Conservation (phyloP, 2,888 invertebrate species). For the Heptascelio sp. region DNA sequence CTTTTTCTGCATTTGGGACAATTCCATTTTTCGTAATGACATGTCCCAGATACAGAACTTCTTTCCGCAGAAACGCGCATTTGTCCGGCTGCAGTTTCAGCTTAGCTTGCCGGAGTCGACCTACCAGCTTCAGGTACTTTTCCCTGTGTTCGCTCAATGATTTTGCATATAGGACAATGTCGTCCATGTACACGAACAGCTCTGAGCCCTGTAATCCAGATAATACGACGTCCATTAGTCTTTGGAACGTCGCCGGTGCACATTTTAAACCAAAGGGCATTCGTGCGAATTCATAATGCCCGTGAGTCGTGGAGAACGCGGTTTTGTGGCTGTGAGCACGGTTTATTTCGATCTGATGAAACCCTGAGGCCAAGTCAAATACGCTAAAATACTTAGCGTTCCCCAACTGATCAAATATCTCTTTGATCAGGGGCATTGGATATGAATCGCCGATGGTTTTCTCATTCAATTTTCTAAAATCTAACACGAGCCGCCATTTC, state of each 20-base stretch:
- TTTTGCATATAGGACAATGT: conserved; percentile 60
- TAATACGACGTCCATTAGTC: conserved; percentile 77
- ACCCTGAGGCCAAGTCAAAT: not conserved
- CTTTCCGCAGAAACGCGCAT: conserved; percentile 6
- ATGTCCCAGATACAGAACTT: conserved; percentile 23
- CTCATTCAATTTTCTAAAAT: not conserved
- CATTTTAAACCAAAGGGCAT: conserved; percentile 23
- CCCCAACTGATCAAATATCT: not conserved
- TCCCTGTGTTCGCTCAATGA: conserved; percentile 50
- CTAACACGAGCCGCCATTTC: not conserved
- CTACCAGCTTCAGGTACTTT: conserved; percentile 57
- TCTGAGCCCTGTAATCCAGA: conserved; percentile 70
- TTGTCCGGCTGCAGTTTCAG: conserved; percentile 16
- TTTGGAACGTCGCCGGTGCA: conserved; percentile 78
- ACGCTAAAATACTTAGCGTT: not conserved
- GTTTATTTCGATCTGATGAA: not conserved
- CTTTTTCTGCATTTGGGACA: not conserved
- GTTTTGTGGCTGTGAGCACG: not conserved
- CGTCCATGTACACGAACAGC: conserved; percentile 67
- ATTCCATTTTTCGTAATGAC: conserved; percentile 5
- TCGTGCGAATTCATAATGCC: conserved; percentile 71
- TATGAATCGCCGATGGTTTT: not conserved
- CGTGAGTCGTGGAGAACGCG: conserved; percentile 17
- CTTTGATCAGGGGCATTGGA: not conserved
- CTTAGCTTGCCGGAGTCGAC: not conserved